Evolutionary conservation across 2,888 invertebrate genomes (phyloP), one percentile per base, ranked within the genome.

Genomic region (Drosophila subsilvestris): DNA sequence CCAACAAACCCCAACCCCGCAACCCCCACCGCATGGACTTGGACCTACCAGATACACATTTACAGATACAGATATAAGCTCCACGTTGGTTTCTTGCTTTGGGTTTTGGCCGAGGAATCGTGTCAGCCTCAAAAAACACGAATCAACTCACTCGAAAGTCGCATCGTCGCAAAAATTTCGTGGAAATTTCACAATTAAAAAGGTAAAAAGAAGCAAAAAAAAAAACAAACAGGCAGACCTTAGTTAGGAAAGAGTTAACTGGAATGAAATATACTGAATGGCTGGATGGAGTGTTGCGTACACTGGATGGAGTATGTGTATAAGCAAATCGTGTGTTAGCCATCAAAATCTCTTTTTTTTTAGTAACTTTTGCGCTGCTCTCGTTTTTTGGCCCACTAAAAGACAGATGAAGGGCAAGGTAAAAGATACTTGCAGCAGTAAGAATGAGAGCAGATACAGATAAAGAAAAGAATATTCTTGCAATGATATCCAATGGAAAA

Each of bases 111-210:
- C 71, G 78, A 85, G 74, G 78, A 85, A 86, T 83, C 83, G 83
- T 86, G 83, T 83, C 86, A 83, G 72, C 59, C 66, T 63, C 62
- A 48, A 72, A 73, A 65, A 66, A 61, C 66, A 74, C 60, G 68
- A 70, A 70, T 59, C 68, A 67, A 55, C 63, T 60, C 50, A 71
- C 71, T 54, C 37, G 70, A 85, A 86, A 68, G 70, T 68, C 58
- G 78, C 74, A 75, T 75, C 69, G 76, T 72, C 37, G 37, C 37
- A 37, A 57, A 71, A 70, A 82, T 79, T 84, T 84, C 83, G 83
- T 84, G 83, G 83, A 84, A 86, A 80, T 84, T 86, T 84, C 83
- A 86, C 83, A 84, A 84, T 84, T 84, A 84, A 86, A 84, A 83
- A 75, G 76, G 58, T 78, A 22, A 82, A 69, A 75, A 83, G 71